These are phyloP conservation scores for Calidris pygmaea DNA, from an alignment of 2,113 vertebrate genomes.

Conservation along the genomic window DNA sequence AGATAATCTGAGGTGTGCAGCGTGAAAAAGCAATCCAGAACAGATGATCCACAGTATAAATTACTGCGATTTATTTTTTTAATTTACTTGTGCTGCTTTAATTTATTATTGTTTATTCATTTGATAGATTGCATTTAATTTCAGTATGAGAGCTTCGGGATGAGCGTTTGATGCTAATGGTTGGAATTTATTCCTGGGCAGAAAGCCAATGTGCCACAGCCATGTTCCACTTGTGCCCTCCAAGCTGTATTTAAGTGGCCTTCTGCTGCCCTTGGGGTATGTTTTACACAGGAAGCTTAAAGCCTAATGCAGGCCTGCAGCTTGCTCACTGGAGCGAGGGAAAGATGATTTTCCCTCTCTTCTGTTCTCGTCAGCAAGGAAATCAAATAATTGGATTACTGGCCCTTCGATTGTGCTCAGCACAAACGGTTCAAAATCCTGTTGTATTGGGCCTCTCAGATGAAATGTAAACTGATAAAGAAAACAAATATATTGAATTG, in stretches of 20 bases:
- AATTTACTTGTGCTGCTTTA: conserved; percentile 17
- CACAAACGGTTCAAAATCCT: not conserved
- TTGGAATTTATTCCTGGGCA: conserved; percentile 26
- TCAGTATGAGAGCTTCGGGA: conserved; percentile 7
- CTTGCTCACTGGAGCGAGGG: not conserved
- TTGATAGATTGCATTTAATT: conserved; percentile 56
- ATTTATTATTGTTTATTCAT: conserved; percentile 56
- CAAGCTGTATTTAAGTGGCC: conserved; percentile 28
- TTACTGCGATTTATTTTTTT: not conserved
- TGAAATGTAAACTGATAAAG: conserved; percentile 1
- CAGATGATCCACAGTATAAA: conserved; percentile 5
- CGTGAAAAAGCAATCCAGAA: not conserved
- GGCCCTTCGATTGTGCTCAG: not conserved
- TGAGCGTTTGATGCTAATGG: conserved; percentile 39
- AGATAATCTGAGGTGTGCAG: not conserved
- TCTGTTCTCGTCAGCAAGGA: not conserved
- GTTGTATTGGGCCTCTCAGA: not conserved
- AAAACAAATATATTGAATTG: not conserved
- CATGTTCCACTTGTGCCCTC: not conserved
- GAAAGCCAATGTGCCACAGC: not conserved
- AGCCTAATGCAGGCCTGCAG: not conserved
- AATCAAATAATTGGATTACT: conserved; percentile 42
- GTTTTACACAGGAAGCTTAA: conserved; percentile 18
- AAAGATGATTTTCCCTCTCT: not conserved
- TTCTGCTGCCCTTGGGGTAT: conserved; percentile 21